Percentiles rank a stretch among this genome's conserved stretches.
Evolutionary conservation across 2,888 invertebrate genomes (phyloP).

Genomic region (Apamea epomidion): DNA sequence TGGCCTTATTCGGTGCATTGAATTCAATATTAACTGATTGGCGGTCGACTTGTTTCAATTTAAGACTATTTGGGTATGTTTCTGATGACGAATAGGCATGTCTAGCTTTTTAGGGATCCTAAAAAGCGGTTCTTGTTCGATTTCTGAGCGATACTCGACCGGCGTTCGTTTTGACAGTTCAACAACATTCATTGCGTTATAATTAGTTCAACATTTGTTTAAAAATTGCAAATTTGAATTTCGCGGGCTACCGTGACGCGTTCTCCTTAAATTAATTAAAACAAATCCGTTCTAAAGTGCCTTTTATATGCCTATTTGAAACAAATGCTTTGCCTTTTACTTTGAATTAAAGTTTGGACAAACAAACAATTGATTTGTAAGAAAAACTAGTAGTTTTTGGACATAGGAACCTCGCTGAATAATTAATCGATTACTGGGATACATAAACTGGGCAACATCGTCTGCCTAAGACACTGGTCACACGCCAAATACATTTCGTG

Average conservation of each 20-base stretch:
- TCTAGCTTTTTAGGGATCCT: neutral
- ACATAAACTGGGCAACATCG: neutral
- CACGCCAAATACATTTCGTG: neutral
- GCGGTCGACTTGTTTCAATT: neutral
- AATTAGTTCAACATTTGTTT: too few relatives aligned
- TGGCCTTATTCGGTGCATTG: conserved; percentile 34
- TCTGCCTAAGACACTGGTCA: neutral
- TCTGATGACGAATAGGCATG: neutral
- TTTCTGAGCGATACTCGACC: neutral
- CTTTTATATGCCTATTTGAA: too few relatives aligned
- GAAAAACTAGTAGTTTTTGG: neutral
- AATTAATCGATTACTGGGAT: neutral
- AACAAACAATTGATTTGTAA: neutral
- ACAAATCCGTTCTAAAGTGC: too few relatives aligned
- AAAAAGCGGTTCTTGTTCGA: too few relatives aligned
- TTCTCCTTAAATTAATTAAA: too few relatives aligned
- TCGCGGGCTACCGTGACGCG: too few relatives aligned
- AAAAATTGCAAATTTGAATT: too few relatives aligned
- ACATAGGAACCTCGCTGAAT: neutral
- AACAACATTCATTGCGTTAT: too few relatives aligned
- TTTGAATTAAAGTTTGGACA: neutral
- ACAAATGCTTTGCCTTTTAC: too few relatives aligned
- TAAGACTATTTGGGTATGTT: neutral
- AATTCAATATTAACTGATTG: conserved; percentile 29
- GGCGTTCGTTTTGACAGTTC: neutral